Percentiles rank a stretch among this genome's conserved stretches.
These are phyloP conservation scores for Spilarctia lutea DNA, from an alignment of 2,888 invertebrate species.

Conservation along the genomic window DNA sequence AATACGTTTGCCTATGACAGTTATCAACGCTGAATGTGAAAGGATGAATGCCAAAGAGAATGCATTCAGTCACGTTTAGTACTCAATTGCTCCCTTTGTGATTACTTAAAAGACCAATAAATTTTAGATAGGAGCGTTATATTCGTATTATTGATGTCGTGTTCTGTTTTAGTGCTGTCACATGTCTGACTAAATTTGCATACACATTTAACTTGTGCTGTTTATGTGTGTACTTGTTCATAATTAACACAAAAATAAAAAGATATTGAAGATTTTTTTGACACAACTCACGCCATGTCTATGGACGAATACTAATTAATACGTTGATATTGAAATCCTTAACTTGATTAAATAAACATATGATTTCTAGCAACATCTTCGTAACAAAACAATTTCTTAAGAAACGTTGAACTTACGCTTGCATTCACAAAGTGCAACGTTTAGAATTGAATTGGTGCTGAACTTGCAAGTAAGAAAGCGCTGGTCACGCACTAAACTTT, in stretches of 20 bases:
- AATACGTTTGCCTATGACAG: constrained; percentile 19
- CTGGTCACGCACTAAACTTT: constrained; percentile 56
- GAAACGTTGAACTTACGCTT: constrained; percentile 30
- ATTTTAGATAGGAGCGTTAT: neutral
- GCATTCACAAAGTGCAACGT: constrained; percentile 42
- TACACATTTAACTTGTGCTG: no score
- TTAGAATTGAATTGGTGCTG: constrained; percentile 43
- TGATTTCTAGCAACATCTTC: neutral
- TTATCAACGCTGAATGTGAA: constrained; percentile 28
- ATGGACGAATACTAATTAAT: neutral
- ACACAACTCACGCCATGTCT: neutral
- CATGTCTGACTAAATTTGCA: no score
- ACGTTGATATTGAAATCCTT: neutral
- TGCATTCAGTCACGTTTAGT: constrained; percentile 35
- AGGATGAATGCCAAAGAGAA: constrained; percentile 37
- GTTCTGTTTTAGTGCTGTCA: no score
- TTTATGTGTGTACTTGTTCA: no score
- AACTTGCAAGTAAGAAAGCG: constrained; percentile 46
- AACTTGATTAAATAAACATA: neutral
- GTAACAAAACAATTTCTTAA: constrained; percentile 28
- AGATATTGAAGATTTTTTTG: no score
- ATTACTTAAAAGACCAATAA: constrained; percentile 29
- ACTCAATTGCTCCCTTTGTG: constrained; percentile 39
- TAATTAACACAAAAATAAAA: no score
- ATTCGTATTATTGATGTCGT: no score